These are phyloP conservation scores for Cichladusa arquata DNA, from an alignment of 2,113 vertebrate genomes.

Conservation along the genomic window DNA sequence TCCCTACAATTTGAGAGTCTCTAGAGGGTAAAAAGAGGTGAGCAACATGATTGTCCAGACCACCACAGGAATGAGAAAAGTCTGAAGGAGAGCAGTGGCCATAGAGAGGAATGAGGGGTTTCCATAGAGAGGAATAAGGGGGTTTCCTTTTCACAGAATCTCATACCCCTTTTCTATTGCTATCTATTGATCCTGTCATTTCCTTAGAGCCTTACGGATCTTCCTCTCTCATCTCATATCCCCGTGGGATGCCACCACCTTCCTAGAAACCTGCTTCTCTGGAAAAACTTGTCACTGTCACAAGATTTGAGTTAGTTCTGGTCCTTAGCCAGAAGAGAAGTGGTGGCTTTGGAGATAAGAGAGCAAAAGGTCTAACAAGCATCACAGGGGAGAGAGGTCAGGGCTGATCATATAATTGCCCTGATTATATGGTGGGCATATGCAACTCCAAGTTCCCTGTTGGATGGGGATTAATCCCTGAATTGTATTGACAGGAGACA, in stretches of 20 bases:
- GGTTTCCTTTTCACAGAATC: not conserved
- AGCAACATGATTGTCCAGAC: not conserved
- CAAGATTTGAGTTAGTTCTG: not conserved
- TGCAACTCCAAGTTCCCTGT: not conserved
- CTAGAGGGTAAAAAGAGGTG: not conserved
- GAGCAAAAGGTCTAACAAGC: not conserved
- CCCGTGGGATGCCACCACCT: rapidly evolving
- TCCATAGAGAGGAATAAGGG: not conserved
- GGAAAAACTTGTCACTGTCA: not conserved
- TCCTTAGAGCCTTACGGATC: not conserved
- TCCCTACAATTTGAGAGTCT: not conserved
- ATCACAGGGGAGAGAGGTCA: not conserved
- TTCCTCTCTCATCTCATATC: not conserved
- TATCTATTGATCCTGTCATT: not conserved
- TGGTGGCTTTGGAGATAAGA: not conserved
- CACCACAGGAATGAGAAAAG: not conserved
- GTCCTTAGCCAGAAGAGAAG: not conserved
- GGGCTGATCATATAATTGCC: not conserved
- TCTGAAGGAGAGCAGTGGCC: not conserved
- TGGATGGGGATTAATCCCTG: not conserved
- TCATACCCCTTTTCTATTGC: not conserved
- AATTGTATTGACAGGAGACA: not conserved
- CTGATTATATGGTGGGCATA: not conserved
- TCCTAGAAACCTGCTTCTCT: not conserved
- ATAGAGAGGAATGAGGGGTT: not conserved